phyloP scores from a whole-genome alignment of 2,888 invertebrate species.

The Drosophila bunnanda region DNA sequence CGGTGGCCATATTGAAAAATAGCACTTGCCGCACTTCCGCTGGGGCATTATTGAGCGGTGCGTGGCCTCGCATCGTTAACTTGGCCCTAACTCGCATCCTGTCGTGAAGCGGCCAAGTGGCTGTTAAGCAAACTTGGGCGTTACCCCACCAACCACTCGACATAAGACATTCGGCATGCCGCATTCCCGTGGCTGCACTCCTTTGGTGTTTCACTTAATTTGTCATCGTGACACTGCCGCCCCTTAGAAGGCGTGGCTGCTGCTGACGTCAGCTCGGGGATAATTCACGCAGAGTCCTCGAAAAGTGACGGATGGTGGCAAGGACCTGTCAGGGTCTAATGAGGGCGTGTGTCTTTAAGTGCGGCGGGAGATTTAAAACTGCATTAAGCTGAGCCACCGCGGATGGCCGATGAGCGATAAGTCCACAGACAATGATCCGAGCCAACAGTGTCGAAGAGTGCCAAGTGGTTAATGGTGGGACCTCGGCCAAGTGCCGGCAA shows the following conservation, averaged over 20 bases:
- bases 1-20: constrained; percentile 76
- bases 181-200: constrained; percentile 24
- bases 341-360: constrained; percentile 56
- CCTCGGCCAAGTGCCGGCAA: constrained; percentile 36
- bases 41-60: constrained; percentile 65
- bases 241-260: constrained; percentile 43
- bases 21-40: constrained; percentile 70
- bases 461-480: constrained; percentile 34
- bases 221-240: constrained; percentile 55
- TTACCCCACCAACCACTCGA: constrained; percentile 19
- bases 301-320: constrained; percentile 39
- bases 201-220: constrained; percentile 65
- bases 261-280: constrained; percentile 66
- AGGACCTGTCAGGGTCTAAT: constrained; percentile 29
- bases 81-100: constrained; percentile 52
- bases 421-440: constrained; percentile 27
- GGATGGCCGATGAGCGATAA: constrained; percentile 34
- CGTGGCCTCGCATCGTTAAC: constrained; percentile 62
- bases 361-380: constrained; percentile 58
- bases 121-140: constrained; percentile 51
- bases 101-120: constrained; percentile 32
- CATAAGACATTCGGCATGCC: constrained; percentile 33
- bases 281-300: constrained; percentile 42
- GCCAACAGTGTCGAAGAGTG: constrained; percentile 16
- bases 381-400: constrained; percentile 51